Percentiles rank a stretch among this genome's conserved stretches.
These are phyloP conservation scores for Cyaniris semiargus DNA, from an alignment of 2,888 invertebrate species.

Conservation along the genomic window DNA sequence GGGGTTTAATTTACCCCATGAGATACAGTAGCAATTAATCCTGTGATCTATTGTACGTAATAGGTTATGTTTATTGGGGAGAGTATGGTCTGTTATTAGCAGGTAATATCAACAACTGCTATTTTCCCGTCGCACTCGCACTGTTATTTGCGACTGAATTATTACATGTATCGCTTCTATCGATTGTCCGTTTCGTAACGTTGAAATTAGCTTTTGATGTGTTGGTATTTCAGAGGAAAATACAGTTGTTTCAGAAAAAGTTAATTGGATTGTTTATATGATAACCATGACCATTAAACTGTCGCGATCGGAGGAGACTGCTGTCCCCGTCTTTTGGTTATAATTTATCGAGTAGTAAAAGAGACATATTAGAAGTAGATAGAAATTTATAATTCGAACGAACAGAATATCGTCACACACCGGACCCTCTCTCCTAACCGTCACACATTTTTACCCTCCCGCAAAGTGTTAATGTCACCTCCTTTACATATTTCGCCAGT, in stretches of 20 bases:
- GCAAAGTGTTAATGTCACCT: neutral
- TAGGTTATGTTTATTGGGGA: slow-evolving; percentile 45
- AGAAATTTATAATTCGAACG: neutral
- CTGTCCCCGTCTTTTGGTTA: no score
- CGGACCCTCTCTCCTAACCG: neutral
- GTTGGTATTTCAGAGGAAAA: neutral
- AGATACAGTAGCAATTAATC: slow-evolving; percentile 34
- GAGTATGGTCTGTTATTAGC: slow-evolving; percentile 37
- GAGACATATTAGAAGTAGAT: no score
- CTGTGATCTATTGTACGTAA: slow-evolving; percentile 42
- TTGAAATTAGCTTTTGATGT: neutral
- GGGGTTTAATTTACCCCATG: neutral
- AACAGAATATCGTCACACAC: neutral
- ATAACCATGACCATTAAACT: no score
- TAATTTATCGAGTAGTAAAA: no score
- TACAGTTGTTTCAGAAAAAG: neutral
- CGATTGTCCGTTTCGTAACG: neutral
- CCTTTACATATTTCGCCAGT: neutral
- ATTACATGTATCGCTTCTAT: slow-evolving; percentile 6
- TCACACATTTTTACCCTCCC: neutral
- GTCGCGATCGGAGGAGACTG: no score
- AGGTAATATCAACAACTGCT: slow-evolving; percentile 26
- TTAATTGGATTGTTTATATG: no score
- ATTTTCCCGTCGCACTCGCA: neutral
- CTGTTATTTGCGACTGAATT: neutral